Conservation (phyloP, 2,113 vertebrate species). For the Falcunculus frontatus region DNA sequence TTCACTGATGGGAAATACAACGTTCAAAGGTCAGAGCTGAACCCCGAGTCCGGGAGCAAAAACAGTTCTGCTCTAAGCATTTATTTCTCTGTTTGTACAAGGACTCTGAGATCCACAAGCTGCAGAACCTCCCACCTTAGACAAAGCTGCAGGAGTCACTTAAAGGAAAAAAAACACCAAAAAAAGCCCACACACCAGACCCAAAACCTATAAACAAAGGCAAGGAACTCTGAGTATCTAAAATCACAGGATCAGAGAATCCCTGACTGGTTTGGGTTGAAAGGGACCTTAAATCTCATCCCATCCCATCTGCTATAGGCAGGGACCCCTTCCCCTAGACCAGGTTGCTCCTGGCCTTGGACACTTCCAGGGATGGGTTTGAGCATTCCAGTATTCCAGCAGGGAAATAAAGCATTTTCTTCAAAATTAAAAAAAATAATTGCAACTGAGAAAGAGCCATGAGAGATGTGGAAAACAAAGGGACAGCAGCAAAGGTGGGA, state of each 20-base stretch:
- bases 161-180: neutral
- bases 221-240: neutral
- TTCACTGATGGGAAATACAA: neutral
- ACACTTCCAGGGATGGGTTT: neutral
- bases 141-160: neutral
- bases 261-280: neutral
- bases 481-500: neutral
- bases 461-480: neutral
- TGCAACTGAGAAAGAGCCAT: neutral
- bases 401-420: neutral
- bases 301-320: neutral
- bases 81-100: neutral
- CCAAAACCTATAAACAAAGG: neutral
- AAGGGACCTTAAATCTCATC: neutral
- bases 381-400: neutral
- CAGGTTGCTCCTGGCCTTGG: neutral
- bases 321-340: neutral
- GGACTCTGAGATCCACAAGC: neutral
- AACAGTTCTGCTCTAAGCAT: neutral
- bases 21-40: neutral
- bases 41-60: accelerated
- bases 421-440: neutral
- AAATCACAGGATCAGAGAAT: neutral
- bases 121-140: neutral
- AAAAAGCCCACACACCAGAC: neutral